Evolutionary conservation across 2,113 vertebrate species (phyloP), one percentile per base, ranked within the genome.

Genomic region (Paedocypris sp.): DNA sequence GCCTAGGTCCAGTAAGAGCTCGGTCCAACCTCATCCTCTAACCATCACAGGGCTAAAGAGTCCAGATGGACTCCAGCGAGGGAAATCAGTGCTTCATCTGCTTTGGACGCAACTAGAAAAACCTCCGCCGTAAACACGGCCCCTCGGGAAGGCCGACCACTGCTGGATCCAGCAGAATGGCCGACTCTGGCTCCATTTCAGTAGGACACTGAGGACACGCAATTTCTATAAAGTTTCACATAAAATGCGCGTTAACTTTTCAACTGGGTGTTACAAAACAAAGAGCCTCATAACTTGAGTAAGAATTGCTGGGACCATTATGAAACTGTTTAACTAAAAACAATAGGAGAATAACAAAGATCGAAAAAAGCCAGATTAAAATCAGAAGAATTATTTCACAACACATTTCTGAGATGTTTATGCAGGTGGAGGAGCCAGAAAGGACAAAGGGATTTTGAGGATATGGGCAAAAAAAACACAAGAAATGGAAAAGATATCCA

Each of bases 101-200:
- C 43, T 60, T 61, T 60, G 62, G 53, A 64, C 19, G 58, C 48
- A 69, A 69, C 49, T 70, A 58, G 49, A 69, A 64, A 64, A 65
- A 64, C 36, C 49, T 60, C 67, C 54, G 56, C 49, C 50, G 29
- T 65, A 65, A 70, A 65, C 28, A 26, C 23, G 6, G 28, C 25
- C 68, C 47, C 50, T 18, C 10, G 49, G 60, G 67, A 69, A 36
- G 48, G 36, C 28, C 41, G 52, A 26, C 60, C 45, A 59, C 8
- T 13, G 6, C 60, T 23, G 12, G 53, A 54, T 46, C 67, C 35
- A 57, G 45, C 12, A 42, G 42, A 46, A 2, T 2, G 28, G 49
- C 25, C 53, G 22, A 57, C 12, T 26, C 16, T 12, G 18, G 9
- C 41, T 53, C 5, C 57, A 53, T 64, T 47, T 53, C 48, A 60